Conservation (phyloP, 2,888 invertebrate genomes). For the Pristionchus exspectatus region DNA sequence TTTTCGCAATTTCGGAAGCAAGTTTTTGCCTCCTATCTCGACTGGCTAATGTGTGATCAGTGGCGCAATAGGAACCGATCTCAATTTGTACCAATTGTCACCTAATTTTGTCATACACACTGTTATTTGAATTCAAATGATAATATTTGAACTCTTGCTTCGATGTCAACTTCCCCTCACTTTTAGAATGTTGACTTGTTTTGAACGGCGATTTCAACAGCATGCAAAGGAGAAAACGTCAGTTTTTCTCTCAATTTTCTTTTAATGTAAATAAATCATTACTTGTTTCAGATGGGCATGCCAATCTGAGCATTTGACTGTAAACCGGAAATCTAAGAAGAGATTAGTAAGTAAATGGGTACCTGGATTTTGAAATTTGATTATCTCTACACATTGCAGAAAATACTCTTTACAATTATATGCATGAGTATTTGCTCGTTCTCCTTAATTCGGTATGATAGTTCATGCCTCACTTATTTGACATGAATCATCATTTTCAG, state of each 20-base stretch:
- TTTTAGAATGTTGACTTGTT: too few relatives aligned
- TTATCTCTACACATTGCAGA: neutral
- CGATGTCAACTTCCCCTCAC: too few relatives aligned
- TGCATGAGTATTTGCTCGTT: neutral
- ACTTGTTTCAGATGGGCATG: neutral
- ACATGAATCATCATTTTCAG: too few relatives aligned
- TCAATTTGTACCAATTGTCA: too few relatives aligned
- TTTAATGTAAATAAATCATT: neutral
- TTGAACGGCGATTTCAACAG: too few relatives aligned
- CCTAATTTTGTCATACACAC: too few relatives aligned
- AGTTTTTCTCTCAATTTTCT: neutral
- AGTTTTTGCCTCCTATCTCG: neutral
- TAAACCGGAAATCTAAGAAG: neutral
- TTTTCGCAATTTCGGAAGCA: neutral
- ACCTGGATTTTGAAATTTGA: neutral
- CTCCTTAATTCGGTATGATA: too few relatives aligned
- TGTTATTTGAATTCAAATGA: too few relatives aligned
- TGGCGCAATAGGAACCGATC: too few relatives aligned
- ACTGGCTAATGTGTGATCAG: neutral
- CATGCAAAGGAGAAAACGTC: neutral
- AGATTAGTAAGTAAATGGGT: neutral
- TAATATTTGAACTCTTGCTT: too few relatives aligned
- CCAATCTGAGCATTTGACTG: neutral
- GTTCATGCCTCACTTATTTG: too few relatives aligned
- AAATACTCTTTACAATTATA: neutral